A percentile compares a stretch with the other conserved stretches of the same genome.
phyloP scores from a whole-genome alignment of 2,113 vertebrate species.

The Bagarius yarrelli region DNA sequence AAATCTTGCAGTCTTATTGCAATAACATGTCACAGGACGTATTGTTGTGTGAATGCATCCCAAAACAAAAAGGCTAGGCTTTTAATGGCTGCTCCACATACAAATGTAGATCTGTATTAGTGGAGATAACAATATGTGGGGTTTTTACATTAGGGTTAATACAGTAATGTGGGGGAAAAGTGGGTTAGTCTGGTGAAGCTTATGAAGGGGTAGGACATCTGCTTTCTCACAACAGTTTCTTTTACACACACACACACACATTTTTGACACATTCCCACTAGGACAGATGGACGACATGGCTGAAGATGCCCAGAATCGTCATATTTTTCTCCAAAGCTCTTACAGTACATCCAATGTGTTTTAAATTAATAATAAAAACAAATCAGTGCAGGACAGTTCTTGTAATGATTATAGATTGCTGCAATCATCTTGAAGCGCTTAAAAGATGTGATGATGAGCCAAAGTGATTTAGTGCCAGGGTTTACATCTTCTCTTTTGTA shows the following conservation, averaged over 20 bases:
- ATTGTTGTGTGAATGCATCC: slow-evolving; percentile 32
- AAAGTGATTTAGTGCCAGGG: background rate
- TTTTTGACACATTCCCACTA: background rate
- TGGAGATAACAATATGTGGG: slow-evolving; percentile 6
- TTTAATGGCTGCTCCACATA: slow-evolving; percentile 26
- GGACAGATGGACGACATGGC: slow-evolving; percentile 32
- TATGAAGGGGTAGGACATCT: slow-evolving; percentile 25
- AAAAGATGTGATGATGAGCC: background rate
- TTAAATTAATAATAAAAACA: background rate
- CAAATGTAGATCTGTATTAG: slow-evolving; percentile 41
- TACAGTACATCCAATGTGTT: slow-evolving; percentile 12
- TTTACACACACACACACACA: slow-evolving; percentile 4
- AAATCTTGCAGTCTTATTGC: slow-evolving; percentile 55
- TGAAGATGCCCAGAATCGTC: slow-evolving; percentile 28
- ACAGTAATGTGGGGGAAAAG: background rate
- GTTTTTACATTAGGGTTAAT: slow-evolving; percentile 30
- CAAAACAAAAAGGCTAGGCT: slow-evolving; percentile 25
- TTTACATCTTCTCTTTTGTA: background rate
- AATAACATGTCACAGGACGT: slow-evolving; percentile 35
- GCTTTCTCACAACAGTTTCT: slow-evolving; percentile 28
- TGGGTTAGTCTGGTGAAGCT: background rate
- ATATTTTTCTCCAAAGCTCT: slow-evolving; percentile 22
- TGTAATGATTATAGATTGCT: slow-evolving; percentile 31
- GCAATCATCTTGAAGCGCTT: background rate
- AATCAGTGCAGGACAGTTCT: slow-evolving; percentile 1